Base-by-base conservation (phyloP, 2,797 vertebrate genomes). In the Perdix hodgsoniae region DNA sequence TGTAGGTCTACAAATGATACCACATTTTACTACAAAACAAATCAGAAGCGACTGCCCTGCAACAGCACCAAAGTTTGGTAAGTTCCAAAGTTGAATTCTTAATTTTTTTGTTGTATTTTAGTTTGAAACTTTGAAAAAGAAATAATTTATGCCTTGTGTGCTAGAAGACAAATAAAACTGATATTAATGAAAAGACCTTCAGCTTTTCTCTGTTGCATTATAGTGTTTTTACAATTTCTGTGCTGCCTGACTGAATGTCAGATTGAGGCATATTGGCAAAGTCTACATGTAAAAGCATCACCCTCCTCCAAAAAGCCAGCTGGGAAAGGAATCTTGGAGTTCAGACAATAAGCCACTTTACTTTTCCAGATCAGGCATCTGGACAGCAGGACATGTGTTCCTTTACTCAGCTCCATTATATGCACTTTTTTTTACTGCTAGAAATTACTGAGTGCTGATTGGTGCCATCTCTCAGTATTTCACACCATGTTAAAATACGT, bases 31-130 rank as follows among this genome's bases (percentile, higher is more conserved):
- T 77, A 97, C 97, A 72, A 98, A 76, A 96, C 97, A 97, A 95
- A 72, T 99, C 74, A 98, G 97, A 97, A 99, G 98, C 49, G 97
- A 99, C 97, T 98, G 97, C 76, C 96, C 98, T 91, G 98, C 96
- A 82, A 98, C 99, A 90, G 97, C 97, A 88, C 92, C 91, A 85
- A 99, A 97, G 96, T 99, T 99, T 97, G 99, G 99, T 99, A 96
- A 99, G 98, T 37, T 14, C 21, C 40, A 74, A 37, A 63, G 33
- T 11, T 26, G 35, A 84, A 39, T 79, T 73, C 4, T 26, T 50
- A 10, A 31, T 17, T 6, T 65, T 42, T 49, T 47, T 18, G 27
- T 54, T 59, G 3, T 50, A 26, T 63, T 81, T 80, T 75, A 29
- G 3, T 79, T 84, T 33, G 60, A 61, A 83, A 71, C 2, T 84